Evolutionary conservation across 1,140 invertebrate genomes (phyloP).

Genomic region (Diploscapter pachys): DNA sequence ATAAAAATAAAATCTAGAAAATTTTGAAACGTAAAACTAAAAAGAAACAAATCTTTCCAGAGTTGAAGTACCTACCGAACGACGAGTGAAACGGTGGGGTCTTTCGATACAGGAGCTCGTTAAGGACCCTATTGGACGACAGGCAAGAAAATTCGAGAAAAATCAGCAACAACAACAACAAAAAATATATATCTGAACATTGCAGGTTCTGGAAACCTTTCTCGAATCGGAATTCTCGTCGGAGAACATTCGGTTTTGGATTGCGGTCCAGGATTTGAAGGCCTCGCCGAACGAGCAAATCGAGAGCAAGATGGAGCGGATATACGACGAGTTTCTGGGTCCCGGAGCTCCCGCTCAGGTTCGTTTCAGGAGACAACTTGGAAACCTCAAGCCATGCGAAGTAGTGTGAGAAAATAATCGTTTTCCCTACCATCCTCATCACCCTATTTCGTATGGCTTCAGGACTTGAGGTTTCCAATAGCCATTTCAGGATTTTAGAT

Average conservation of each 20-base stretch:
- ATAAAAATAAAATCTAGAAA: background rate
- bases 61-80: constrained; percentile 87
- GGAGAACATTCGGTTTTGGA: constrained; percentile 95
- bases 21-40: constrained; percentile 6
- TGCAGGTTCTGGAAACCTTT: constrained; percentile 62
- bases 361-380: no score
- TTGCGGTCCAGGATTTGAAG: constrained; percentile 84
- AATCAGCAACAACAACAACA: no score
- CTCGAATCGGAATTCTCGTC: constrained; percentile 93
- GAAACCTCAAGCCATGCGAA: no score
- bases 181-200: constrained; percentile 26
- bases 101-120: constrained; percentile 91
- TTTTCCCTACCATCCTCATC: background rate
- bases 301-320: constrained; percentile 78
- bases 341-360: constrained; percentile 91
- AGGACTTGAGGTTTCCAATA: background rate
- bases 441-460: no score
- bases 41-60: constrained; percentile 63
- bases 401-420: background rate
- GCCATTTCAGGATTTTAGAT: background rate
- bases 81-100: constrained; percentile 89
- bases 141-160: constrained; percentile 61
- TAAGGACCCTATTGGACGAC: constrained; percentile 82
- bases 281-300: constrained; percentile 81
- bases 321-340: constrained; percentile 92